Evolutionary conservation across 2,797 vertebrate species (phyloP).

Genomic region (Melanotaenia maccullochi): DNA sequence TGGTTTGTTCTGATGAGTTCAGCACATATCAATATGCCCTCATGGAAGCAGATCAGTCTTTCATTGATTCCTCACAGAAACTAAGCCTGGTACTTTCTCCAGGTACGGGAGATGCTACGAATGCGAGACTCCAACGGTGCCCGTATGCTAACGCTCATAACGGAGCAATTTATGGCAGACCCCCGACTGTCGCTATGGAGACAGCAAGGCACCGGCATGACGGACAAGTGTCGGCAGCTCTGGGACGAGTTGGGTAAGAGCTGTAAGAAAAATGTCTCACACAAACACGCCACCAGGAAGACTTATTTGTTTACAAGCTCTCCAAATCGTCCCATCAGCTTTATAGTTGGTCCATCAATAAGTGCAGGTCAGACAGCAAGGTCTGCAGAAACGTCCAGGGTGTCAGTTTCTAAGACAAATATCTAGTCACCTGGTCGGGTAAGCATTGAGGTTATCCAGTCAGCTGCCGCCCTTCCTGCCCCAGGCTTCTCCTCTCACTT

Average conservation of each 20-base stretch:
- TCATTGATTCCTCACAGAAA: neutral
- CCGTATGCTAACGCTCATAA: slow-evolving; percentile 96
- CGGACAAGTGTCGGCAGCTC: slow-evolving; percentile 96
- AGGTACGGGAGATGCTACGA: slow-evolving; percentile 98
- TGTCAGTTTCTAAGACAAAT: slow-evolving; percentile 31
- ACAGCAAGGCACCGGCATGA: slow-evolving; percentile 98
- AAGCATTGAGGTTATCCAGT: slow-evolving; percentile 32
- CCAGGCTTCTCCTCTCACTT: slow-evolving; percentile 19
- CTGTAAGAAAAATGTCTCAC: neutral
- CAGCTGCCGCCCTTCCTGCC: slow-evolving; percentile 29
- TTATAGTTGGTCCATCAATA: neutral
- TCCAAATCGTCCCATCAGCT: neutral
- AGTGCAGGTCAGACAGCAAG: slow-evolving; percentile 7
- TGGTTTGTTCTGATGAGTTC: neutral
- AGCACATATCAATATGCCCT: neutral
- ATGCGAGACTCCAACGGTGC: slow-evolving; percentile 98
- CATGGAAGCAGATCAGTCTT: neutral
- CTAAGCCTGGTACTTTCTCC: slow-evolving; percentile 28
- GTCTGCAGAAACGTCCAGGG: neutral
- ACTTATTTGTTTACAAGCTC: neutral
- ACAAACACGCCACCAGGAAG: neutral
- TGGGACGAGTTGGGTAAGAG: slow-evolving; percentile 97
- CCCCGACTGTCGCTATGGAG: slow-evolving; percentile 96
- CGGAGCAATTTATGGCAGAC: slow-evolving; percentile 98
- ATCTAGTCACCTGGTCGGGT: slow-evolving; percentile 32